phyloP scores from a whole-genome alignment of 2,113 vertebrate genomes.

The Calyptomena viridis region DNA sequence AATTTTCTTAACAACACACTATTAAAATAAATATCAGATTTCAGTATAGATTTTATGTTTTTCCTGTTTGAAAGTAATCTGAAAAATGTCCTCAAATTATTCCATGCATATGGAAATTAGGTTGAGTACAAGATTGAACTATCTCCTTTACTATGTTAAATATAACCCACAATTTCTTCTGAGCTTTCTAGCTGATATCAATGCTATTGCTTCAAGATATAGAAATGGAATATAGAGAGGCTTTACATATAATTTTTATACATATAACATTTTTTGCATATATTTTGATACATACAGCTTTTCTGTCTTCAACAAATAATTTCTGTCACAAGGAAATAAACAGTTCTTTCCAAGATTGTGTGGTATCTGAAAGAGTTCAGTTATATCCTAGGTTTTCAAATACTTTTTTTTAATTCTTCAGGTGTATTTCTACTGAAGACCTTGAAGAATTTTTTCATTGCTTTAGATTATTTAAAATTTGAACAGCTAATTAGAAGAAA shows the following conservation, averaged over 20 bases:
- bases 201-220: not conserved
- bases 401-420: not conserved
- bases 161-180: not conserved
- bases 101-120: slow-evolving; percentile 5
- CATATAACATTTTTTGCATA: fast-evolving
- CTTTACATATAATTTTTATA: not conserved
- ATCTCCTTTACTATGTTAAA: not conserved
- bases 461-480: not conserved
- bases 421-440: not conserved
- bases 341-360: not conserved
- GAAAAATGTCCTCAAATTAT: slow-evolving; percentile 23
- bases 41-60: not conserved
- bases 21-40: slow-evolving; percentile 43
- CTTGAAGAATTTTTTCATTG: not conserved
- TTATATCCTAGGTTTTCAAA: not conserved
- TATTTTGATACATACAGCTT: not conserved
- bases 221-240: not conserved
- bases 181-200: not conserved
- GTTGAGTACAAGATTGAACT: slow-evolving; percentile 22
- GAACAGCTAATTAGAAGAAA: not conserved
- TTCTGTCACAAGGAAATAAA: not conserved
- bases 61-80: slow-evolving; percentile 12
- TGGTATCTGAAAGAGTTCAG: not conserved
- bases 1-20: not conserved
- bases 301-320: not conserved